These are phyloP conservation scores for Cinara cedri DNA, from an alignment of 2,888 invertebrate species.

Conservation along the genomic window DNA sequence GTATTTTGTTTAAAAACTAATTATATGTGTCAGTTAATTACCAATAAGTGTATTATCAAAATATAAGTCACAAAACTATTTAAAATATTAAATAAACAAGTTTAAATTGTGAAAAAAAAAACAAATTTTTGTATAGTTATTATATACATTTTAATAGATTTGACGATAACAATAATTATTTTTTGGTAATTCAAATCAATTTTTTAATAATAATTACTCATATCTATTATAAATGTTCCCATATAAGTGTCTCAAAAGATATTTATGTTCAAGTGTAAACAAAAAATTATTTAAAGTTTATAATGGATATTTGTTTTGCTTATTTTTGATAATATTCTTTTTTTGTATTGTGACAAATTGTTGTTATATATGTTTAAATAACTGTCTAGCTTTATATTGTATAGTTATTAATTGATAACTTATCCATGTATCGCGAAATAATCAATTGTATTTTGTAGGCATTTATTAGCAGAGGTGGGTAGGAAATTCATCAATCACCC, in stretches of 20 bases:
- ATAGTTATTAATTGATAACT: neutral
- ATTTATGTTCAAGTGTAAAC: slow-evolving; percentile 5
- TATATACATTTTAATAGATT: neutral
- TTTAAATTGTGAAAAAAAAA: slow-evolving; percentile 18
- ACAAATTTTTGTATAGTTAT: neutral
- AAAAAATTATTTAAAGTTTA: neutral
- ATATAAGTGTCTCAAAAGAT: too few species aligned
- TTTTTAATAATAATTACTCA: slow-evolving; percentile 6
- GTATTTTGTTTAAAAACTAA: slow-evolving; percentile 8
- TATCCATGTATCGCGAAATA: slow-evolving; percentile 12
- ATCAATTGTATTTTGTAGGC: slow-evolving; percentile 17
- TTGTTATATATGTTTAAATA: neutral
- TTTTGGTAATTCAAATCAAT: slow-evolving; percentile 23
- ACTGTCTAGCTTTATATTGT: slow-evolving; percentile 1
- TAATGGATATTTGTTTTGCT: neutral
- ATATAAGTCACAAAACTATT: neutral
- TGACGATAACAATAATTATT: slow-evolving; percentile 17
- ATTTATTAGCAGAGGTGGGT: neutral
- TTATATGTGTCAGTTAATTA: neutral
- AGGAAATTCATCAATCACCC: too few species aligned
- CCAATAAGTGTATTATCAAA: slow-evolving; percentile 5
- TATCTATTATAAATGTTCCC: neutral
- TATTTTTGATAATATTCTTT: slow-evolving; percentile 19
- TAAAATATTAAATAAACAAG: neutral
- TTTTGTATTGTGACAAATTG: neutral